Base-by-base conservation (phyloP, 2,888 invertebrate genomes). In the Calliopum simillimum region DNA sequence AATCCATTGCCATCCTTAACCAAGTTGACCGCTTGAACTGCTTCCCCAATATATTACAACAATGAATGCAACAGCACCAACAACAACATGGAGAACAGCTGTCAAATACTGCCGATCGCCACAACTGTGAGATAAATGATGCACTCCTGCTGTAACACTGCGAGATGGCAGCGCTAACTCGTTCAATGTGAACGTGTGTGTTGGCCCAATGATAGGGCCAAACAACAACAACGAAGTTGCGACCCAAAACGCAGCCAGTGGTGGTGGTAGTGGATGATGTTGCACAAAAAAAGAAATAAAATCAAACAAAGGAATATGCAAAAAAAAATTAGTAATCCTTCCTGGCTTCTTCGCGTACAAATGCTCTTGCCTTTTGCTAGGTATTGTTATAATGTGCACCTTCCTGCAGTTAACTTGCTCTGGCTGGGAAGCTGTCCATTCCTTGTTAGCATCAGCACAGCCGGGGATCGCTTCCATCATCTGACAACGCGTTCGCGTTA, bases 61-160 rank as follows among this genome's bases (percentile, higher is more conserved):
- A 66, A 56, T 13, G 56, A n/a, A n/a, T n/a, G n/a, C n/a, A n/a
- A n/a, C 23, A 12, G 55, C 14, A 62, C 12, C 16, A 13, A 47
- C 47, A 25, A 41, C 41, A 33, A 19, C 11, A 62, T 46, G 11
- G 33, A 53, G 16, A 43, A 46, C 51, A 41, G 43, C 65, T 66
- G 65, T 66, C 65, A 66, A 56, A 53, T 53, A 55, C 55, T 66
- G 65, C 65, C 65, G 65, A 66, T 66, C 55, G 65, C 23, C 65
- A 66, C 65, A 43, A 56, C 65, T 55, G 65, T 53, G 65, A 66
- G 65, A 66, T 66, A 66, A 66, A 66, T 66, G 65, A 66, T 66
- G 65, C 65, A 55, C 65, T 66, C n/a, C 55, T 14, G 51, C 63
- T 25, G 49, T 19, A 16, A 25, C 33, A 33, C 33, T 41, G 16